Base-by-base conservation (phyloP, 2,888 invertebrate genomes). In the Drosophila aldrichi region DNA sequence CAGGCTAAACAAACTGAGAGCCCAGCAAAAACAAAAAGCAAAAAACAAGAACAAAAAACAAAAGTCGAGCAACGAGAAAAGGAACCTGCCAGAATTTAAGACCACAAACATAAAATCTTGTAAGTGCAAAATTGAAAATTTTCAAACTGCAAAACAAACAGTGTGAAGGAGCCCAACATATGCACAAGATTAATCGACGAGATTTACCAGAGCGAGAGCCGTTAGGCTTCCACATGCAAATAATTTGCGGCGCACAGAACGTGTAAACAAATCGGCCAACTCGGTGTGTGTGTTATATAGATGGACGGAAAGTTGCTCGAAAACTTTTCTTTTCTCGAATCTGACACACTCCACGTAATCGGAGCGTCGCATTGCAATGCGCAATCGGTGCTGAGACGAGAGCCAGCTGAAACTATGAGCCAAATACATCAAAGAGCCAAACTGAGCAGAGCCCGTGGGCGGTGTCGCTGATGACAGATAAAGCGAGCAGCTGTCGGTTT, bases 401-500 rank as follows among this genome's bases (percentile, higher is more conserved):
- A 40, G 38, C 4, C 4, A 3, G n/a, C n/a, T n/a, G 38, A 56
- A 56, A 54, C 22, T 65, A 59, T 82, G 69, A 73, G 25, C 40
- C 36, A 38, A 75, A 86, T 80, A 88, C 87, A 84, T 84, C 84
- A 84, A 84, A 88, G 84, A 60, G 72, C 65, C 56, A 81, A 84
- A 66, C 59, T n/a, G 66, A 68, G 60, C 70, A n/a, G 66, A 68
- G 60, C 70, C n/a, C 63, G 44, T 38, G 66, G 67, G 72, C 43
- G 82, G 29, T 41, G 29, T 48, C 48, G 49, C 46, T 43, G 70
- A 64, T 57, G 65, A 51, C 57, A 65, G 73, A 68, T 65, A 58
- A 70, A 70, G 71, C 63, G 83, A 76, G 74, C 82, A 82, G 84
- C 86, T 88, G 79, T 82, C 75, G 70, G 80, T 72, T 72, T 80